Evolutionary conservation across 2,113 vertebrate species (phyloP).

Genomic region (Phoxinus phoxinus): DNA sequence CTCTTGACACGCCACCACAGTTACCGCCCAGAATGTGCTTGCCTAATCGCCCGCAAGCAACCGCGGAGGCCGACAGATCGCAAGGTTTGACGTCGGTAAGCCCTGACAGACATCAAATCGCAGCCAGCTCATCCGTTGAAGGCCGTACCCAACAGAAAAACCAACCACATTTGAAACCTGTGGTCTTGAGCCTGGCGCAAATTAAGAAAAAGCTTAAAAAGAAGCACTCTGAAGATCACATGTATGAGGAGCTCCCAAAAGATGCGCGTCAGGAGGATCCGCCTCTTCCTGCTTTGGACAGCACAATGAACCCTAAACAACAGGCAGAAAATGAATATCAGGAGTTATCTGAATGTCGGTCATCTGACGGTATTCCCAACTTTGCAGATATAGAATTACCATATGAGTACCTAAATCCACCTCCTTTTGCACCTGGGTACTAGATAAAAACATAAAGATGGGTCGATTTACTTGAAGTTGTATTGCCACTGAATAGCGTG

Average conservation of each 20-base stretch:
- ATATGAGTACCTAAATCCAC: conserved; percentile 45
- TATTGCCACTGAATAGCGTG: not conserved
- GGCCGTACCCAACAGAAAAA: conserved; percentile 20
- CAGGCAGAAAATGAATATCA: conserved; percentile 56
- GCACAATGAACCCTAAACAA: not conserved
- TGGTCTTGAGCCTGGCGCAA: conserved; percentile 59
- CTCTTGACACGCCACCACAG: conserved; percentile 56
- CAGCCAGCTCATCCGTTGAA: not conserved
- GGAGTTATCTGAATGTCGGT: conserved; percentile 22
- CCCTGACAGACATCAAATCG: conserved; percentile 9
- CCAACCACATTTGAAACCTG: conserved; percentile 56
- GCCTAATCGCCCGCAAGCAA: conserved; percentile 37
- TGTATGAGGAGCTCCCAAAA: conserved; percentile 44
- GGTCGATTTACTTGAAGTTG: not conserved
- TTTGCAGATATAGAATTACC: conserved; percentile 8
- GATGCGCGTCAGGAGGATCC: not conserved
- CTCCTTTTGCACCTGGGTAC: conserved; percentile 55
- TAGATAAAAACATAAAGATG: not conserved
- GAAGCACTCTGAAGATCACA: conserved; percentile 55
- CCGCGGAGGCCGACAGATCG: conserved; percentile 7
- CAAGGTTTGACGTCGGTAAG: not conserved
- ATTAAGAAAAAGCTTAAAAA: conserved; percentile 70
- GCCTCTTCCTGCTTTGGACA: not conserved
- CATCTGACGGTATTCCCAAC: conserved; percentile 11
- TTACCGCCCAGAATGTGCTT: conserved; percentile 51